phyloP scores from a whole-genome alignment of 2,888 invertebrate genomes.

The Creontiades dilutus region DNA sequence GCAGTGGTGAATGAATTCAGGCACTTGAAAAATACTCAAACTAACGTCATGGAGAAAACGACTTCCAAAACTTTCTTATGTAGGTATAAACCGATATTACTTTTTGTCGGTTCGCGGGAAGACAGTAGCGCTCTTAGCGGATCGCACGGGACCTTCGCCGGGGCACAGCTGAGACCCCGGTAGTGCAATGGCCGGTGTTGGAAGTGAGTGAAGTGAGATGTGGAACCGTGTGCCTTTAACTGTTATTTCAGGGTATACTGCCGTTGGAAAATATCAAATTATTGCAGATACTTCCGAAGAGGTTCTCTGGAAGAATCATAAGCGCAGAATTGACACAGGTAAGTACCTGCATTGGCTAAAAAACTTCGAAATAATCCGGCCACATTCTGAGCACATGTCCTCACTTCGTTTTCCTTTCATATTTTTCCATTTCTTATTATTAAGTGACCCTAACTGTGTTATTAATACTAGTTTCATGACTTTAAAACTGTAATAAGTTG shows the following conservation, averaged over 20 bases:
- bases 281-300: conserved; percentile 92
- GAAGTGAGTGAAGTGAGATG: conserved; percentile 64
- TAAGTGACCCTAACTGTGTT: no score
- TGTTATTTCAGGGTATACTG: conserved; percentile 96
- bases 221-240: conserved; percentile 83
- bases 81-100: no score
- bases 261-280: conserved; percentile 97
- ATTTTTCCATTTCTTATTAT: background rate
- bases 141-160: background rate
- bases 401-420: background rate
- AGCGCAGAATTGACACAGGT: conserved; percentile 99
- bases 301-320: conserved; percentile 93
- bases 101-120: background rate
- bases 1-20: no score
- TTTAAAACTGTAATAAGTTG: background rate
- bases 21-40: no score
- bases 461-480: background rate
- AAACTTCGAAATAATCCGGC: background rate
- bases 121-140: background rate
- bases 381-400: conserved; percentile 53
- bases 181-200: conserved; percentile 64
- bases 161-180: background rate
- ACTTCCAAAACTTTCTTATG: no score
- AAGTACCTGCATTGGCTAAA: conserved; percentile 67
- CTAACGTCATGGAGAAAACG: no score